Base-by-base conservation (phyloP, 1,140 invertebrate species). In the Helicoverpa armigera region DNA sequence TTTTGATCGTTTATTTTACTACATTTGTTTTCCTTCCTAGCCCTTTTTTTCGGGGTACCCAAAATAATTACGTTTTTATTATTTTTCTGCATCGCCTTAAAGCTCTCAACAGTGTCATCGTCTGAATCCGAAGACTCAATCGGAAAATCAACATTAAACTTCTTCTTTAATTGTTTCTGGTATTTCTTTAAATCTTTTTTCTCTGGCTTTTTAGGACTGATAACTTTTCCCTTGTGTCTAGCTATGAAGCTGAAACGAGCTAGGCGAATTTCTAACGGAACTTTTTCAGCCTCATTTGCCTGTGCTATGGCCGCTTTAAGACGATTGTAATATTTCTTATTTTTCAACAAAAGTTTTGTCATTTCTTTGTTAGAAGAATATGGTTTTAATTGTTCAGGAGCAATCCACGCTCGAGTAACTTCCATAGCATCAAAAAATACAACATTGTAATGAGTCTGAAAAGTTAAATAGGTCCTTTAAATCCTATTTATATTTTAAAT, bases 381-480 rank as follows among this genome's bases (percentile, higher is more conserved):
- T 10, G 95, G 88, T 83, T 92, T 92, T n/a, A 96, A 56, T 48
- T 92, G 83, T 5, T 82, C 76, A 2, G 87, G 80, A 29, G 85
- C 60, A 1, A 97, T 75, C 96, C 97, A 97, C 0, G 95, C 93
- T 83, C 95, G 85, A 23, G 95, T 94, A 3, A 96, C 94, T 35
- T 91, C 89, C 14, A 91, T 83, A 56, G 94, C 87, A 85, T 96
- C 96, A 81, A 97, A 96, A 84, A 97, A 97, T 31, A 95, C 95
- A 2, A 97, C 96, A 88, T 97, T 96, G 82, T 97, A 97, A 79
- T 95, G 91, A 1, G 91, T 95, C 96, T 97, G 91, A 90, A 96
- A 90, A 77, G 43, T 63, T 69, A 13, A 77, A 67, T 9, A 65
- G 9, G 48, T 50, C 50, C 4, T 48, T 43, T 43, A 43, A 5